Conservation (phyloP, 2,797 vertebrate species). For the Mormyrus hasselquistii region DNA sequence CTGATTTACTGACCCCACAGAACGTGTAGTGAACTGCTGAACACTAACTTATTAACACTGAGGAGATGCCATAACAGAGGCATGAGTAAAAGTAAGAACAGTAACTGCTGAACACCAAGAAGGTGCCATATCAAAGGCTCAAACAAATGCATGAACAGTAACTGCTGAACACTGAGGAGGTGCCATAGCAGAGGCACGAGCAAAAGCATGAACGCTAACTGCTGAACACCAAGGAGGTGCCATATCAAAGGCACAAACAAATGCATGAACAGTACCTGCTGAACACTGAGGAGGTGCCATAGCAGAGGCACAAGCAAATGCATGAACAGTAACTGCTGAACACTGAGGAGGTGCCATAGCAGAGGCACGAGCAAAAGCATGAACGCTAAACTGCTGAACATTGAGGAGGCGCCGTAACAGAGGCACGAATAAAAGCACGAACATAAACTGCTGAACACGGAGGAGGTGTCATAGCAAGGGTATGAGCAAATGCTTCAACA, state of each 20-base stretch:
- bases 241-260: no score
- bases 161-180: neutral
- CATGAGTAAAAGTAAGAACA: no score
- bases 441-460: neutral
- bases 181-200: neutral
- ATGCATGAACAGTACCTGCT: neutral
- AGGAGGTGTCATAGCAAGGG: neutral
- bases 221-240: neutral
- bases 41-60: neutral
- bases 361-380: neutral
- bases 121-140: no score
- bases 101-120: neutral
- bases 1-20: neutral
- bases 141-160: neutral
- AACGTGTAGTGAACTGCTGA: neutral
- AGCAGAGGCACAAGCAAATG: neutral
- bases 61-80: neutral
- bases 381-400: neutral
- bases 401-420: neutral
- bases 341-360: neutral
- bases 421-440: neutral
- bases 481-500: slow-evolving; percentile 15
- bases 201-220: neutral
- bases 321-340: neutral
- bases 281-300: neutral